phyloP scores from a whole-genome alignment of 2,888 invertebrate genomes.

The Drosophila tanythrix region DNA sequence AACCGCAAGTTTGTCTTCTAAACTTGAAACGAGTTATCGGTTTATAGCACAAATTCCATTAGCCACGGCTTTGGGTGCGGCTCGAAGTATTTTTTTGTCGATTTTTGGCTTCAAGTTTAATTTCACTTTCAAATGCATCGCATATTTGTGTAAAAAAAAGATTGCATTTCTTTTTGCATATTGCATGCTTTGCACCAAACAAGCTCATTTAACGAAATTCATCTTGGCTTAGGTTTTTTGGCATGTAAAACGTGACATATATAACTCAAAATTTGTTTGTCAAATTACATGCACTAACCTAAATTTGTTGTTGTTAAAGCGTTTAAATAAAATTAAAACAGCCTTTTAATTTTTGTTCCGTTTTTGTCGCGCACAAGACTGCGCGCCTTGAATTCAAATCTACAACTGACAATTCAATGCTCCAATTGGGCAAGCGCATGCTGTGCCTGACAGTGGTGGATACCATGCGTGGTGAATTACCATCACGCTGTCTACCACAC shows the following conservation, averaged over 20 bases:
- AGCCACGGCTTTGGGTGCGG: slow-evolving; percentile 50
- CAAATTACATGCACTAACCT: slow-evolving; percentile 63
- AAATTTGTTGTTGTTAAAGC: slow-evolving; percentile 49
- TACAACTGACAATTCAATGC: slow-evolving; percentile 45
- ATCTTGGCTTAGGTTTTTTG: slow-evolving; percentile 11
- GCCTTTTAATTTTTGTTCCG: slow-evolving; percentile 18
- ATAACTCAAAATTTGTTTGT: slow-evolving; percentile 63
- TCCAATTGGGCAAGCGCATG: slow-evolving; percentile 47
- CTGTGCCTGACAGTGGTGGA: slow-evolving; percentile 32
- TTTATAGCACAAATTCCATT: slow-evolving; percentile 53
- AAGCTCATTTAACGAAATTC: slow-evolving; percentile 1
- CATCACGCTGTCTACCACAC: background rate
- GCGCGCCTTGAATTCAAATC: slow-evolving; percentile 57
- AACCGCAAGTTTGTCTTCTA: slow-evolving; percentile 56
- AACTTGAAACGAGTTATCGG: slow-evolving; percentile 62
- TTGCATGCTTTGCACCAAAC: slow-evolving; percentile 30
- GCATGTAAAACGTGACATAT: slow-evolving; percentile 25
- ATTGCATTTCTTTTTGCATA: slow-evolving; percentile 41
- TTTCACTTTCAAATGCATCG: slow-evolving; percentile 60
- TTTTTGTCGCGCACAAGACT: slow-evolving; percentile 36
- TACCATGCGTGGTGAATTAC: slow-evolving; percentile 24
- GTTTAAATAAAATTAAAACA: slow-evolving; percentile 38
- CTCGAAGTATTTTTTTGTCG: slow-evolving; percentile 3
- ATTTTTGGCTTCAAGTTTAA: slow-evolving; percentile 25
- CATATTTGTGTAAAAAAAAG: slow-evolving; percentile 1